Base-by-base conservation (phyloP, 92 coral and sea anemone species). In the Porites lobata region DNA sequence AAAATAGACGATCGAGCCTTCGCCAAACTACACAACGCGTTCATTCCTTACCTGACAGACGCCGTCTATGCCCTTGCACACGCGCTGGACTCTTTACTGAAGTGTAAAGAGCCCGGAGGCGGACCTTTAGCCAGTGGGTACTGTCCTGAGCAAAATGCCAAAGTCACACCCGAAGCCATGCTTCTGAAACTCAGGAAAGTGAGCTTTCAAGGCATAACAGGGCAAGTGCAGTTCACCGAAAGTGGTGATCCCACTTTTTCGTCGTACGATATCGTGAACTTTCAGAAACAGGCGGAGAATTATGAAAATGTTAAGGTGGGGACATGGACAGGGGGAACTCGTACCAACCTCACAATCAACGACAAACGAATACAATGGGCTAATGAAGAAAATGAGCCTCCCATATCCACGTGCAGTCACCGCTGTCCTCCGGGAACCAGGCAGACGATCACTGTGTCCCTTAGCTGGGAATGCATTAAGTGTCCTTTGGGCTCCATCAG, bases 191-290 rank as follows among this genome's bases (percentile, higher is more conserved):
- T n/a, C n/a, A n/a, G n/a, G n/a, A n/a, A n/a, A n/a, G n/a, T n/a
- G n/a, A n/a, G n/a, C n/a, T n/a, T n/a, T n/a, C n/a, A n/a, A n/a
- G n/a, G n/a, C n/a, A n/a, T n/a, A n/a, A n/a, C n/a, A n/a, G n/a
- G n/a, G n/a, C n/a, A n/a, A n/a, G n/a, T n/a, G n/a, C n/a, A n/a
- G n/a, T n/a, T n/a, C n/a, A n/a, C n/a, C n/a, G n/a, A n/a, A n/a
- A n/a, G n/a, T n/a, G n/a, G n/a, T n/a, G n/a, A n/a, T n/a, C n/a
- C n/a, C n/a, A n/a, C n/a, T 1, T n/a, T n/a, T n/a, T n/a, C n/a
- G n/a, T n/a, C n/a, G n/a, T n/a, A 94, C 88, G 95, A 94, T 72
- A 79, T 94, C 29, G 91, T 94, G 20, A 91, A 94, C 77, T 94
- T 94, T 71, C 83, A 88, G 38, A 80, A 65, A 61, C 69, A 67